Evolutionary conservation across 2,113 vertebrate species (phyloP).

Genomic region (Xenopus tropicalis): UCB_Xtro_10.0 CM004447.2:137150001-137150500

Average conservation of each 20-base stretch:
- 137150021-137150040: slow-evolving; percentile 52
- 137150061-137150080: slow-evolving; percentile 58
- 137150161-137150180: slow-evolving; percentile 24
- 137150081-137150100: slow-evolving; percentile 51
- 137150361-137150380: too few species aligned
- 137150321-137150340: too few species aligned
- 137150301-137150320: too few species aligned
- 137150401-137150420: too few species aligned
- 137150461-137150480: too few species aligned
- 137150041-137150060: slow-evolving; percentile 56
- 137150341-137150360: too few species aligned
- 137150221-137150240: too few species aligned
- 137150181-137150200: slow-evolving; percentile 14
- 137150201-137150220: slow-evolving; percentile 3
- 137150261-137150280: neutral
- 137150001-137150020: slow-evolving; percentile 50
- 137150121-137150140: slow-evolving; percentile 39
- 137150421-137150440: too few species aligned
- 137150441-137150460: too few species aligned
- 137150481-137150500: too few species aligned
- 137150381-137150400: too few species aligned
- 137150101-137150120: slow-evolving; percentile 55
- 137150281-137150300: too few species aligned
- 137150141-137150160: slow-evolving; percentile 35
- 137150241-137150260: slow-evolving; percentile 13